Evolutionary conservation across 2,113 vertebrate species (phyloP).

Genomic region (Fulmarus glacialis): DNA sequence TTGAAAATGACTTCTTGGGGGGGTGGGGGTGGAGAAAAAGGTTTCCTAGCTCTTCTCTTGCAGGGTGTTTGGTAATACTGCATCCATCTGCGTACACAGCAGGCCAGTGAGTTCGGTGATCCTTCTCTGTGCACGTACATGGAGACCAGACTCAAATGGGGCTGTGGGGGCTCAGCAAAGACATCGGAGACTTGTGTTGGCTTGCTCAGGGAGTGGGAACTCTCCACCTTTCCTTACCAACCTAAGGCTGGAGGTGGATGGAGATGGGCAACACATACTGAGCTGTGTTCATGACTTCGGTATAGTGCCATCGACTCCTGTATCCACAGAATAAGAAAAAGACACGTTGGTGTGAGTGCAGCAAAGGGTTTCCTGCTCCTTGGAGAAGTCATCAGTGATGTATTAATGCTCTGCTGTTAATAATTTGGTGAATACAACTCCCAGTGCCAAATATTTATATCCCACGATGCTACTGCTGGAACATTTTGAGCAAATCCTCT

Average conservation of each 20-base stretch:
- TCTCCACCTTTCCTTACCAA: background rate
- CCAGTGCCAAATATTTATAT: background rate
- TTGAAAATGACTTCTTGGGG: background rate
- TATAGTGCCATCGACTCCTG: too few relatives aligned
- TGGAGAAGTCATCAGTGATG: background rate
- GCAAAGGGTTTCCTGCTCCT: background rate
- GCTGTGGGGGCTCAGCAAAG: background rate
- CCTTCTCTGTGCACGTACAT: rapidly evolving
- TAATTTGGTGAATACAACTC: background rate
- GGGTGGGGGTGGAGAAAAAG: too few relatives aligned
- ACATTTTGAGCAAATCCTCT: background rate
- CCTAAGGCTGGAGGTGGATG: background rate
- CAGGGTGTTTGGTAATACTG: background rate
- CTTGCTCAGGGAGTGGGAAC: background rate
- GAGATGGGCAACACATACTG: background rate
- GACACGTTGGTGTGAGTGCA: rapidly evolving
- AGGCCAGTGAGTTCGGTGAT: background rate
- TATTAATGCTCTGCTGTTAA: background rate
- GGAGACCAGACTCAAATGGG: background rate
- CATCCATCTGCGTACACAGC: background rate
- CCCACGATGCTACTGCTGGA: background rate
- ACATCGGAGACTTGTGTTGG: background rate
- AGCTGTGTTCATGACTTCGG: background rate
- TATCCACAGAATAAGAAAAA: background rate
- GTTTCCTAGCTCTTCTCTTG: background rate